phyloP scores from a whole-genome alignment of 2,797 vertebrate species.

The Channallabes apus region DNA sequence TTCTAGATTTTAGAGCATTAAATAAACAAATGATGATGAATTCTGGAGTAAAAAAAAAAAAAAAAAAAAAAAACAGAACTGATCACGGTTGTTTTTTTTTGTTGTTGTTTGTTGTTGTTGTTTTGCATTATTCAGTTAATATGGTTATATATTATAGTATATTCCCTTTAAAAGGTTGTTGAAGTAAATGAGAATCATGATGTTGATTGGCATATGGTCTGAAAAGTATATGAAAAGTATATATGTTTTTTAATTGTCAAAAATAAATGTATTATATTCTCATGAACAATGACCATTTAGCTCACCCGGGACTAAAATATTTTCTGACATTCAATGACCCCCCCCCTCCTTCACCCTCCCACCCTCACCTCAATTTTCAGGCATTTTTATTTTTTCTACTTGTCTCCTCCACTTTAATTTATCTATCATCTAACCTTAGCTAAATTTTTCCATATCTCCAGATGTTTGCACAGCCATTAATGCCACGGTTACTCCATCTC shows the following conservation, averaged over 20 bases:
- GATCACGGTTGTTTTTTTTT: background rate
- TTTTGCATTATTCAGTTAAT: background rate
- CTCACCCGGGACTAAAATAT: background rate
- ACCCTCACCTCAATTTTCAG: background rate
- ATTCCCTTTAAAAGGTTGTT: background rate
- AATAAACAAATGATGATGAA: background rate
- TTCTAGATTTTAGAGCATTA: background rate
- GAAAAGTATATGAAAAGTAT: background rate
- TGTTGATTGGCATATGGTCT: background rate
- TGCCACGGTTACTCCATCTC: slow-evolving; percentile 86
- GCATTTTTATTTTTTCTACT: too few species aligned
- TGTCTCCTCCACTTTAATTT: background rate
- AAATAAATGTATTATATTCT: too few species aligned
- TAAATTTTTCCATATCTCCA: slow-evolving; percentile 59
- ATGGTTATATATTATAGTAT: background rate
- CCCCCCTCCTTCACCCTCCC: too few species aligned
- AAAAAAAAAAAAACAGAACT: background rate
- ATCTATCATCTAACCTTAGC: background rate
- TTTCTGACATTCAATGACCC: background rate
- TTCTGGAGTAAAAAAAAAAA: background rate
- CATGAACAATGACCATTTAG: too few species aligned
- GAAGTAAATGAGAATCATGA: background rate
- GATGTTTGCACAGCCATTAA: slow-evolving; percentile 84
- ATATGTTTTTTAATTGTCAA: background rate
- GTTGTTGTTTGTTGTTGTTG: too few species aligned